These are phyloP conservation scores for Aselliscus stoliczkanus DNA, from an alignment of 2,797 vertebrate genomes.

Conservation along the genomic window DNA sequence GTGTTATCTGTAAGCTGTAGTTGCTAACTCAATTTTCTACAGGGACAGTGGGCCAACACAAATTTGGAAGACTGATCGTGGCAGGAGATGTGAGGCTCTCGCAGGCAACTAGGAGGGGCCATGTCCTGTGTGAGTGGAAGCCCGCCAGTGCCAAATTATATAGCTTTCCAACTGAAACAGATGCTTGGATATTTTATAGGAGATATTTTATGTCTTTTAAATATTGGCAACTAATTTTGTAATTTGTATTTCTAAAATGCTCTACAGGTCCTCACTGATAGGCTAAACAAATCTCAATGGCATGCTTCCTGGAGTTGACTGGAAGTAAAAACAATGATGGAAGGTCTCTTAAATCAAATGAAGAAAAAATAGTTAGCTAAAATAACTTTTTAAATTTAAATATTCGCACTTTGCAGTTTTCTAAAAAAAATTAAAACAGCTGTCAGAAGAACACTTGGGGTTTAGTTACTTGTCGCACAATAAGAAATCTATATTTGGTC, in stretches of 20 bases:
- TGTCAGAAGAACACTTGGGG: not conserved
- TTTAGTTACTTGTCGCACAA: not conserved
- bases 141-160: not conserved
- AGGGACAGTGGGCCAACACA: not conserved
- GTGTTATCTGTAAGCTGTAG: not conserved
- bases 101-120: not conserved
- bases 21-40: not conserved
- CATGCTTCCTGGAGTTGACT: not conserved
- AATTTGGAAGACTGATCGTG: not conserved
- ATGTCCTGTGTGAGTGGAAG: no score
- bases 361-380: not conserved
- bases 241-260: not conserved
- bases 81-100: rapidly evolving
- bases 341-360: not conserved
- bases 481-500: not conserved
- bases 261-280: not conserved
- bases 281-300: not conserved
- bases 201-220: not conserved
- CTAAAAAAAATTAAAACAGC: not conserved
- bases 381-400: not conserved
- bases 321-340: not conserved
- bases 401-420: not conserved
- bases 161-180: not conserved
- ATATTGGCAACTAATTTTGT: not conserved
- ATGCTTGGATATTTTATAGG: not conserved